Evolutionary conservation across 1,140 invertebrate genomes (phyloP).

Genomic region (Stegodyphus mimosarum): DNA sequence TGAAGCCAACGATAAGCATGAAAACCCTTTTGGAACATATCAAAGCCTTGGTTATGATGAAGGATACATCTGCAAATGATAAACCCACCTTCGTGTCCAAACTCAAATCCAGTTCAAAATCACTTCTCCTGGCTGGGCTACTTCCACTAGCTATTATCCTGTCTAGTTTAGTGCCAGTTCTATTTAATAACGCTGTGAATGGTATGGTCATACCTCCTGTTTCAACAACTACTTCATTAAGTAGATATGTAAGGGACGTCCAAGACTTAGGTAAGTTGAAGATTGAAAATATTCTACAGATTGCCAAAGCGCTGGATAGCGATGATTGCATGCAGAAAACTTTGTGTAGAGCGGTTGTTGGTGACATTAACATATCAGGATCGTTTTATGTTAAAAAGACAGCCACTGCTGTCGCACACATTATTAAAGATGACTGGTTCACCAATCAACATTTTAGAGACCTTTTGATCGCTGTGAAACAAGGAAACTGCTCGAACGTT

Average conservation of each 20-base stretch:
- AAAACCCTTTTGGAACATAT: constrained; percentile 31
- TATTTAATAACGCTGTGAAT: constrained; percentile 44
- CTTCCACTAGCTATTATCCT: constrained; percentile 24
- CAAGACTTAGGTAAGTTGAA: background rate
- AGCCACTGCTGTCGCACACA: background rate
- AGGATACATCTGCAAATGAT: background rate
- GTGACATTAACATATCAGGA: background rate
- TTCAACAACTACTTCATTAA: constrained; percentile 17
- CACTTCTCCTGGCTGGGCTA: constrained; percentile 12
- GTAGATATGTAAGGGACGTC: constrained; percentile 20
- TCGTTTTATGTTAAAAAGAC: constrained; percentile 27
- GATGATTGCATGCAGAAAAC: constrained; percentile 42
- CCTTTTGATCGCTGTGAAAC: constrained; percentile 13
- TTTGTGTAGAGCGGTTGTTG: constrained; percentile 10
- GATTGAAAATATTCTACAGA: constrained; percentile 9
- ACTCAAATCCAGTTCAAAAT: constrained; percentile 23
- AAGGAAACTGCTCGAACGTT: constrained; percentile 37
- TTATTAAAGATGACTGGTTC: constrained; percentile 37
- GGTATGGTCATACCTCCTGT: background rate
- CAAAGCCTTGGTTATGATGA: constrained; percentile 3
- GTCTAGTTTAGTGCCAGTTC: constrained; percentile 25
- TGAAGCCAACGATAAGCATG: background rate
- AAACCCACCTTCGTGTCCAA: constrained; percentile 23
- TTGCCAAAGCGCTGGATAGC: constrained; percentile 21
- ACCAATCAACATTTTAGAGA: constrained; percentile 5